phyloP scores from a whole-genome alignment of 2,797 vertebrate genomes.

The Gambusia yucatana region DNA sequence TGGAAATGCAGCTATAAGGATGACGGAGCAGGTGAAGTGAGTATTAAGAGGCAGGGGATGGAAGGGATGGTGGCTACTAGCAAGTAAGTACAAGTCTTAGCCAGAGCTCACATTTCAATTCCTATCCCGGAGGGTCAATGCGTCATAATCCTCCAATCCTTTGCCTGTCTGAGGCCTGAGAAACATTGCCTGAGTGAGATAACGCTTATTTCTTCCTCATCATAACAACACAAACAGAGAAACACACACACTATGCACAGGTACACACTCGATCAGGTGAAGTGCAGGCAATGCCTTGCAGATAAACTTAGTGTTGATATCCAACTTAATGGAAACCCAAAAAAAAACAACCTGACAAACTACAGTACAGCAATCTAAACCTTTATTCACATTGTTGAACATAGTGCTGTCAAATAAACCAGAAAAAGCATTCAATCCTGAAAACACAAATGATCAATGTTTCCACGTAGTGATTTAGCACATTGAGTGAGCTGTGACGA shows the following conservation, averaged over 20 bases:
- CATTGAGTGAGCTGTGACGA: conserved; percentile 20
- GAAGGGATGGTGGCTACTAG: conserved; percentile 39
- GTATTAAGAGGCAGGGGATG: conserved; percentile 58
- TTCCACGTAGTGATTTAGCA: conserved; percentile 34
- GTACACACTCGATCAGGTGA: conserved; percentile 14
- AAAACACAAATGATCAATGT: conserved; percentile 38
- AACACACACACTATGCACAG: conserved; percentile 1
- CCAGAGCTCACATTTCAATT: conserved; percentile 71
- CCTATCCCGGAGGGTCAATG: conserved; percentile 72
- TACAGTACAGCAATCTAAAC: background rate
- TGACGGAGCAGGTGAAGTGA: conserved; percentile 30
- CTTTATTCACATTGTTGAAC: background rate
- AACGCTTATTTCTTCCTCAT: conserved; percentile 58
- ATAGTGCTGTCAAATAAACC: background rate
- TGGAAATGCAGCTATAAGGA: conserved; percentile 40
- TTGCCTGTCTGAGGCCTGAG: conserved; percentile 58
- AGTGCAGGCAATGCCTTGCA: conserved; percentile 38
- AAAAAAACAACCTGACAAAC: background rate
- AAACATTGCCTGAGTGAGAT: conserved; percentile 68
- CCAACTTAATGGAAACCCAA: conserved; percentile 9
- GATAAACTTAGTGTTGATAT: conserved; percentile 36
- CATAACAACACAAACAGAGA: conserved; percentile 39
- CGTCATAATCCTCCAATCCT: conserved; percentile 72
- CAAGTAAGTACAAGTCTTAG: conserved; percentile 51
- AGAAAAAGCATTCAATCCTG: background rate